These are phyloP conservation scores for Calephelis nemesis DNA, from an alignment of 1,140 invertebrate species.

Conservation along the genomic window DNA sequence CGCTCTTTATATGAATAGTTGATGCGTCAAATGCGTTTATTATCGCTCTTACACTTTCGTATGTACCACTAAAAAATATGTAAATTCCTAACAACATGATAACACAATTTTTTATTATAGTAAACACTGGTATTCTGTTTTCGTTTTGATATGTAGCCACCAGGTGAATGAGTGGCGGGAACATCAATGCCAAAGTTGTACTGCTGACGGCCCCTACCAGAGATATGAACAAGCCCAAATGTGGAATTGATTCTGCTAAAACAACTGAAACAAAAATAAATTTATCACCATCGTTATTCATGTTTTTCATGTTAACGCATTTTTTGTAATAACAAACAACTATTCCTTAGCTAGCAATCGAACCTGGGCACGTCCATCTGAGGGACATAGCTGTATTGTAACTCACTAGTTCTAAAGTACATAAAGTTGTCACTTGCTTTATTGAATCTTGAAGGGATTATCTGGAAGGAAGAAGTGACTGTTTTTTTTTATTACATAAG, in stretches of 20 bases:
- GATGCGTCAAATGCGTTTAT: slow-evolving; percentile 67
- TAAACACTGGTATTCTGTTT: slow-evolving; percentile 53
- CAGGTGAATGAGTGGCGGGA: slow-evolving; percentile 93
- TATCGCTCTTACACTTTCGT: slow-evolving; percentile 84
- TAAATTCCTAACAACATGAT: slow-evolving; percentile 85
- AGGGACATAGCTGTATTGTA: too few species aligned
- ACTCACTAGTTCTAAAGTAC: too few species aligned
- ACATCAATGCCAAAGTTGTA: slow-evolving; percentile 91
- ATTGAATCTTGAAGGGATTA: too few species aligned
- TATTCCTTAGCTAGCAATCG: too few species aligned
- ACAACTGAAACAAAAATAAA: slow-evolving; percentile 82
- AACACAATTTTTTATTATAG: slow-evolving; percentile 81
- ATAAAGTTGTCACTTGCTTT: too few species aligned
- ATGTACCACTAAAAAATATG: slow-evolving; percentile 87
- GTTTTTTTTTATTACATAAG: too few species aligned
- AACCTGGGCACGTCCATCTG: too few species aligned
- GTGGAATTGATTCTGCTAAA: slow-evolving; percentile 89
- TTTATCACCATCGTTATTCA: too few species aligned
- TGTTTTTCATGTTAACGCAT: too few species aligned
- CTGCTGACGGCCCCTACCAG: slow-evolving; percentile 93
- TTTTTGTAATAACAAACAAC: too few species aligned
- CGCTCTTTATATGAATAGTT: too few species aligned
- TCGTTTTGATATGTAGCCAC: slow-evolving; percentile 77
- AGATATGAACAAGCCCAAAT: slow-evolving; percentile 93
- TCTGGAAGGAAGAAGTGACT: too few species aligned